phyloP scores from a whole-genome alignment of 2,888 invertebrate genomes.

The Tineola bisselliella region DNA sequence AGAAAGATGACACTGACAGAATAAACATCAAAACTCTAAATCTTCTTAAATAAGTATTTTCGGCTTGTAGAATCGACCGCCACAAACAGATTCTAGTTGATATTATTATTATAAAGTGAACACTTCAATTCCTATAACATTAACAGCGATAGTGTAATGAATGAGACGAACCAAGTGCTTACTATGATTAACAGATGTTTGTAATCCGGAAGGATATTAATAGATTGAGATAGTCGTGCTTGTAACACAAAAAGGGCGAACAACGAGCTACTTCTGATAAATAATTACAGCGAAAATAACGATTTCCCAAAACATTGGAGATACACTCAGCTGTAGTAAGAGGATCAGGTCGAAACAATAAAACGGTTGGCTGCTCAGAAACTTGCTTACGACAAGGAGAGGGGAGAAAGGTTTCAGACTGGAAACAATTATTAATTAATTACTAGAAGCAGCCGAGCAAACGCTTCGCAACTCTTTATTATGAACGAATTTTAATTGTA shows the following conservation, averaged over 20 bases:
- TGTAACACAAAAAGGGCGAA: neutral
- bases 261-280: neutral
- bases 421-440: slow-evolving; percentile 12
- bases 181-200: no score
- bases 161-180: no score
- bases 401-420: slow-evolving; percentile 1
- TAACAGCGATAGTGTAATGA: no score
- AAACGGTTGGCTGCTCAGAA: slow-evolving; percentile 35
- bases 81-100: no score
- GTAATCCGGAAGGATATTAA: no score
- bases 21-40: no score
- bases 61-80: no score
- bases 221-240: neutral
- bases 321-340: slow-evolving; percentile 8
- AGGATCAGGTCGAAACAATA: slow-evolving; percentile 35
- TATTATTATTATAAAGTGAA: no score
- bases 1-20: no score
- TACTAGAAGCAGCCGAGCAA: slow-evolving; percentile 10
- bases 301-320: slow-evolving; percentile 7
- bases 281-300: slow-evolving; percentile 10
- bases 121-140: no score
- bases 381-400: slow-evolving; percentile 7
- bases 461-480: neutral
- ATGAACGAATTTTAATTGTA: neutral
- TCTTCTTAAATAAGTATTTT: no score